Percentiles rank a stretch among this genome's conserved stretches.
phyloP scores from a whole-genome alignment of 2,113 vertebrate genomes.

The Microcebus lehilahytsara region DNA sequence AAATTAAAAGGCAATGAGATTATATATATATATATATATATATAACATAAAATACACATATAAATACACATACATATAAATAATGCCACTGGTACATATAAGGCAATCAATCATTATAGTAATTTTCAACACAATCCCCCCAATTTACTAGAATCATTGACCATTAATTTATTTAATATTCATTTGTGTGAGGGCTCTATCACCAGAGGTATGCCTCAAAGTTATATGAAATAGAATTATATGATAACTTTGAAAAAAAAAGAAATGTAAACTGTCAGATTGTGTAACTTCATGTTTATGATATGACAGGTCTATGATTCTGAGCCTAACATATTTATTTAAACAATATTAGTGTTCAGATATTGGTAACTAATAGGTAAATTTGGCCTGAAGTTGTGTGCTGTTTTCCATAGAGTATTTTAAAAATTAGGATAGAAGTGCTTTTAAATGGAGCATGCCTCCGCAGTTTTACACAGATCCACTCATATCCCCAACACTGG shows the following conservation, averaged over 20 bases:
- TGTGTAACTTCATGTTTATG: background rate
- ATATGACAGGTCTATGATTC: background rate
- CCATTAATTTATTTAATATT: background rate
- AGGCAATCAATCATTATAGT: background rate
- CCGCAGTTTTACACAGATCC: background rate
- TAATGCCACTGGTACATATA: background rate
- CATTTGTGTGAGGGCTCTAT: accelerated
- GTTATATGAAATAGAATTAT: background rate
- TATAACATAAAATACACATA: too few species aligned
- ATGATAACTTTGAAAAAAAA: background rate
- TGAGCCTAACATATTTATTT: background rate
- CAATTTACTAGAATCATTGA: background rate
- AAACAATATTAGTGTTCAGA: background rate
- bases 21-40: background rate
- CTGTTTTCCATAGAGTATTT: background rate
- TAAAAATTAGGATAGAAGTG: background rate
- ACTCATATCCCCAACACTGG: background rate
- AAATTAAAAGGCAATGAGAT: background rate
- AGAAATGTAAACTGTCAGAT: background rate
- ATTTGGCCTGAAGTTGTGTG: background rate
- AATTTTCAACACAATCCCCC: background rate
- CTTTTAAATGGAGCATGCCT: background rate
- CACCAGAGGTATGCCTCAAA: background rate
- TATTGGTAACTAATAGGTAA: background rate
- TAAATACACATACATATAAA: background rate